phyloP scores from a whole-genome alignment of 2,888 invertebrate species.

The Panopea generosa region DNA sequence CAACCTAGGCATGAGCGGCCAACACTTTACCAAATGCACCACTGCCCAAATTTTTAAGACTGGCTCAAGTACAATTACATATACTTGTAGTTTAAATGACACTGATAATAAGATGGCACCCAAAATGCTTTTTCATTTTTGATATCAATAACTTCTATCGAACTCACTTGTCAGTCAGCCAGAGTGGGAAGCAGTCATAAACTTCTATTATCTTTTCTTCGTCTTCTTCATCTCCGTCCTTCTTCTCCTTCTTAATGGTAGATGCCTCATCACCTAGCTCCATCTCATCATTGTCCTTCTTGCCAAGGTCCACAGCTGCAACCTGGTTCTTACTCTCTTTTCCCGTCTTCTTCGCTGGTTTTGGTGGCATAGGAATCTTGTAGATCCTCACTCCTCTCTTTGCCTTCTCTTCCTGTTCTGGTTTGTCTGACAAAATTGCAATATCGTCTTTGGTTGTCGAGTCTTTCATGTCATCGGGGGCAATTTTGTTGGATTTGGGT shows the following conservation, averaged over 20 bases:
- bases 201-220: slow-evolving; percentile 63
- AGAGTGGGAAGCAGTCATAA: slow-evolving; percentile 71
- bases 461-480: slow-evolving; percentile 24
- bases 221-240: slow-evolving; percentile 48
- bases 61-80: too few species aligned
- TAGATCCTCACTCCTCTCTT: slow-evolving; percentile 29
- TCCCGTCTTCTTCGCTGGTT: slow-evolving; percentile 22
- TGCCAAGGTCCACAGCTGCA: slow-evolving; percentile 22
- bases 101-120: too few species aligned
- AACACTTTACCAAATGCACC: too few species aligned
- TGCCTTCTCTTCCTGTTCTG: slow-evolving; percentile 30
- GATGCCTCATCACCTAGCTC: slow-evolving; percentile 73
- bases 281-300: slow-evolving; percentile 66
- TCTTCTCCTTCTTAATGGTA: slow-evolving; percentile 53
- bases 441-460: slow-evolving; percentile 33
- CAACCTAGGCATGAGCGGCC: too few species aligned
- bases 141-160: too few species aligned
- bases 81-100: too few species aligned
- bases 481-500: slow-evolving; percentile 1
- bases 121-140: too few species aligned
- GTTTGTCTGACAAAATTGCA: slow-evolving; percentile 22
- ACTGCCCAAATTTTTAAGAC: too few species aligned
- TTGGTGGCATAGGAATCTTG: slow-evolving; percentile 25
- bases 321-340: slow-evolving; percentile 48
- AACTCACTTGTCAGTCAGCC: neutral